These are phyloP conservation scores for Pluvialis apricaria DNA, from an alignment of 2,113 vertebrate genomes.

Conservation along the genomic window DNA sequence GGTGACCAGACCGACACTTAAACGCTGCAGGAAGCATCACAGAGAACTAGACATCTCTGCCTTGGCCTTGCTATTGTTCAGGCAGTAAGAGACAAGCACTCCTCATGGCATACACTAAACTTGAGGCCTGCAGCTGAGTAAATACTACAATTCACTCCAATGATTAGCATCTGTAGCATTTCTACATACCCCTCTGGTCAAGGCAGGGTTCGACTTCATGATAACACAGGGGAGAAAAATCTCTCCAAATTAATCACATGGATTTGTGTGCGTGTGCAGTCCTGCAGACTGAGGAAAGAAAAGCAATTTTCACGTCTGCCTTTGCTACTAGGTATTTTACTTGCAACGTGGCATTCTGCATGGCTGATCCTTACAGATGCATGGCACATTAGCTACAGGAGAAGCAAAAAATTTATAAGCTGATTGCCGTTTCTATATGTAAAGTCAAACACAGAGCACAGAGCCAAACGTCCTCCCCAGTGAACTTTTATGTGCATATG, in stretches of 20 bases:
- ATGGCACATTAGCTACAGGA: conserved; percentile 42
- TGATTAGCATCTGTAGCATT: conserved; percentile 24
- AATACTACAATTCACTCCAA: not conserved
- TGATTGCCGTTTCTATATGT: not conserved
- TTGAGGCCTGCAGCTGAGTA: conserved; percentile 28
- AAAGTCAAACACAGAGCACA: not conserved
- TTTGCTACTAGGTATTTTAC: not conserved
- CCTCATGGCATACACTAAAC: not conserved
- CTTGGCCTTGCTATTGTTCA: not conserved
- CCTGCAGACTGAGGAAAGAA: not conserved
- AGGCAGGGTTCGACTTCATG: not conserved
- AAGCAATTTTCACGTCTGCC: not conserved
- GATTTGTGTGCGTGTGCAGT: not conserved
- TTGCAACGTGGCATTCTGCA: conserved; percentile 12
- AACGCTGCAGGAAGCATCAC: accelerated
- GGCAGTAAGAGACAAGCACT: not conserved
- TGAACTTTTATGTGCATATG: conserved; percentile 33
- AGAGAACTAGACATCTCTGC: not conserved
- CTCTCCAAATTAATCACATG: not conserved
- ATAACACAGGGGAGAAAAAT: not conserved
- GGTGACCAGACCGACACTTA: not conserved
- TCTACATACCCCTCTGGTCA: not conserved
- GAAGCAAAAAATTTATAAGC: not conserved
- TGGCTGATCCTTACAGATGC: conserved; percentile 28
- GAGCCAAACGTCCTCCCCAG: not conserved